Evolutionary conservation across 2,113 vertebrate genomes (phyloP).

Genomic region (Brachyhypopomus occidentalis): DNA sequence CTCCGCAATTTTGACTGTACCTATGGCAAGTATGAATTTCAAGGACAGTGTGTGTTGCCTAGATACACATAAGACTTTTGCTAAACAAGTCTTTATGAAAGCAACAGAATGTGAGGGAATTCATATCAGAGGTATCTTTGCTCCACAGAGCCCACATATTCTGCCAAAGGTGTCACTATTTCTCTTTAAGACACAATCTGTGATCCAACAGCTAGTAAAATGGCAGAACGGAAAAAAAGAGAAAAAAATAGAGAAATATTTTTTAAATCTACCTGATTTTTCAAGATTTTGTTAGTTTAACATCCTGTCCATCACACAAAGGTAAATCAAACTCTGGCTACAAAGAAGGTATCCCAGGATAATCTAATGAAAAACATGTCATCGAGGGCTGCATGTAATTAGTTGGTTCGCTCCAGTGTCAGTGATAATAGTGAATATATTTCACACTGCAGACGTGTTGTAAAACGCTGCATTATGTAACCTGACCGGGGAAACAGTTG

Average conservation of each 20-base stretch:
- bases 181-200: background rate
- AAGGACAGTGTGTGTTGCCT: background rate
- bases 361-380: slow-evolving; percentile 2
- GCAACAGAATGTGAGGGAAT: background rate
- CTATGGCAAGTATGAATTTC: background rate
- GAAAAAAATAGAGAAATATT: background rate
- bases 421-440: slow-evolving; percentile 25
- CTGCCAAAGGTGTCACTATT: slow-evolving; percentile 39
- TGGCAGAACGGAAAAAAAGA: background rate
- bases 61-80: background rate
- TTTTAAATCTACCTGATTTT: background rate
- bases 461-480: slow-evolving; percentile 47
- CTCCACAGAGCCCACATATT: background rate
- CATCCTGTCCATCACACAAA: background rate
- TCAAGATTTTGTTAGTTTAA: background rate
- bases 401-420: slow-evolving; percentile 2
- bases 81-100: background rate
- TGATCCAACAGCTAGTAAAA: background rate
- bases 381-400: background rate
- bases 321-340: background rate
- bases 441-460: slow-evolving; percentile 19
- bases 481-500: slow-evolving; percentile 25
- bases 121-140: background rate
- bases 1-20: slow-evolving; percentile 13
- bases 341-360: background rate